phyloP scores from a whole-genome alignment of 1,140 invertebrate species.

The Zaprionus kolodkinae region DNA sequence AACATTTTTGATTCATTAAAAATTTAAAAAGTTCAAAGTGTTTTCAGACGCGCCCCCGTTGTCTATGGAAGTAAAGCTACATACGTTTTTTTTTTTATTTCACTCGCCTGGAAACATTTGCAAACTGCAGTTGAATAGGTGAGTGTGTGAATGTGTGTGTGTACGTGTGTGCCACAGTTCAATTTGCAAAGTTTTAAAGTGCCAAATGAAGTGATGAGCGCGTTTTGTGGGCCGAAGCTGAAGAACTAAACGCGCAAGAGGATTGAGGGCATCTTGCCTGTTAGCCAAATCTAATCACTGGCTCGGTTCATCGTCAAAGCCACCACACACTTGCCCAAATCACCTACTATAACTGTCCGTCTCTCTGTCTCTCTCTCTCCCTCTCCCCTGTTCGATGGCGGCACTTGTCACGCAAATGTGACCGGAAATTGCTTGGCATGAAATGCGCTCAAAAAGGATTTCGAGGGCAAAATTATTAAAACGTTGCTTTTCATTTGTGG shows the following conservation, averaged over 20 bases:
- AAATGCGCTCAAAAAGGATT: slow-evolving; percentile 52
- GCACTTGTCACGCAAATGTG: slow-evolving; percentile 75
- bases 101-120: slow-evolving; percentile 13
- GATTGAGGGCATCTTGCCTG: not conserved
- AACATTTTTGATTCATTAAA: slow-evolving; percentile 83
- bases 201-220: not conserved
- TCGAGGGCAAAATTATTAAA: slow-evolving; percentile 73
- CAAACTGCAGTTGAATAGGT: slow-evolving; percentile 19
- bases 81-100: slow-evolving; percentile 22
- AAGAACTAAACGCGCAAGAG: not conserved
- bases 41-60: slow-evolving; percentile 62
- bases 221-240: slow-evolving; percentile 4
- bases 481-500: slow-evolving; percentile 64
- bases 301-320: slow-evolving; percentile 29
- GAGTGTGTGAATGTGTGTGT: not conserved
- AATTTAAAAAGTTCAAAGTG: slow-evolving; percentile 84
- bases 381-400: not conserved
- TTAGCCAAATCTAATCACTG: slow-evolving; percentile 21
- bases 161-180: slow-evolving; percentile 8
- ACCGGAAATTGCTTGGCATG: slow-evolving; percentile 63
- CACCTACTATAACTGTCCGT: slow-evolving; percentile 20
- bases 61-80: slow-evolving; percentile 30
- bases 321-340: slow-evolving; percentile 46
- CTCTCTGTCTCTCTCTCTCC: too few relatives aligned
- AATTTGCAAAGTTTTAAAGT: slow-evolving; percentile 21